phyloP scores from a whole-genome alignment of 2,888 invertebrate genomes.

The Drosophila atripex region DNA sequence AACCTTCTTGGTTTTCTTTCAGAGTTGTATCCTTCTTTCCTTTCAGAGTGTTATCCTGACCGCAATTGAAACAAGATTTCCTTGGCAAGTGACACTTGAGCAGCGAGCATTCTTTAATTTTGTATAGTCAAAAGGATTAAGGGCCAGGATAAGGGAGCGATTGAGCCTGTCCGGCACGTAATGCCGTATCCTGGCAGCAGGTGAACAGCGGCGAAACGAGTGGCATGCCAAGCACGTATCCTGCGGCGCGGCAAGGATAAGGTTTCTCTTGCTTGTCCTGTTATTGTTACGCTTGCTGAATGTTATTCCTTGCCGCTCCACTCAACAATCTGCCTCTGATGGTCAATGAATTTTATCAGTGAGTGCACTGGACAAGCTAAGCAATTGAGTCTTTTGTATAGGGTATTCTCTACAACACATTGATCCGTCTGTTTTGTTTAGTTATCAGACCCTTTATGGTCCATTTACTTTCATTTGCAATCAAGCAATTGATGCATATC shows the following conservation, averaged over 20 bases:
- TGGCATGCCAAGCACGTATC: conserved; percentile 42
- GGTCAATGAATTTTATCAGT: conserved; percentile 9
- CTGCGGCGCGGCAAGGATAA: conserved; percentile 17
- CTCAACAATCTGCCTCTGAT: conserved; percentile 39
- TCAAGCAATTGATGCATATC: background rate
- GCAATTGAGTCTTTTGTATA: conserved; percentile 17
- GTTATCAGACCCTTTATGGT: background rate
- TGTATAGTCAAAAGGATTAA: conserved; percentile 26
- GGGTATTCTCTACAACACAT: conserved; percentile 1
- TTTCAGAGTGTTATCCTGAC: background rate
- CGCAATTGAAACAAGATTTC: conserved; percentile 4
- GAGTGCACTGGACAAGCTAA: conserved; percentile 1
- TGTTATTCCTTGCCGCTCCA: conserved; percentile 3
- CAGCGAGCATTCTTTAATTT: conserved; percentile 16
- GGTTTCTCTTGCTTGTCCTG: conserved; percentile 13
- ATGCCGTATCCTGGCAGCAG: conserved; percentile 34
- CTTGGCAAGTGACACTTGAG: conserved; percentile 18
- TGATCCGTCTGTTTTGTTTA: conserved; percentile 8
- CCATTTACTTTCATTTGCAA: background rate
- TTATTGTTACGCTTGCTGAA: conserved; percentile 33
- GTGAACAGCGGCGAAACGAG: conserved; percentile 19
- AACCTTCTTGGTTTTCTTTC: background rate
- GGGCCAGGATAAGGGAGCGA: background rate
- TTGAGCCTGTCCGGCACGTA: conserved; percentile 24
- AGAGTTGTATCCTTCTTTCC: background rate